Evolutionary conservation across 1,140 invertebrate genomes (phyloP).

Genomic region (Lordiphosa collinella): DNA sequence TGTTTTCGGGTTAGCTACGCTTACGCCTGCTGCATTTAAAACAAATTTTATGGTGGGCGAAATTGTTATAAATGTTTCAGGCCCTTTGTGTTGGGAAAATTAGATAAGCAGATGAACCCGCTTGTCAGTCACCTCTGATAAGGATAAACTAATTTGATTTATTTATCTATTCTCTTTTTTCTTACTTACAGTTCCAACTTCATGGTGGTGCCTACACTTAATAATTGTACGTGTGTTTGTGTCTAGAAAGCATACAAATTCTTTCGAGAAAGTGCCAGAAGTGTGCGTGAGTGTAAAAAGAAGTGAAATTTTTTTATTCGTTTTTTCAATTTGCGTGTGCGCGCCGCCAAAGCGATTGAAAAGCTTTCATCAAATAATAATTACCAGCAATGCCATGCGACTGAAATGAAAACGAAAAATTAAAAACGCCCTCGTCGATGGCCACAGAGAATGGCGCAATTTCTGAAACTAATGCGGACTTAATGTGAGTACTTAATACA

Average conservation of each 20-base stretch:
- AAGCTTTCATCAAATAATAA: conserved; percentile 15
- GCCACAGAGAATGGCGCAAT: conserved; percentile 11
- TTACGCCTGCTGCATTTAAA: conserved; percentile 56
- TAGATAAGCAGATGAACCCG: conserved; percentile 15
- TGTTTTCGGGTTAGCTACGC: conserved; percentile 14
- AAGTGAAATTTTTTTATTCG: conserved; percentile 20
- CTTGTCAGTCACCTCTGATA: conserved; percentile 4
- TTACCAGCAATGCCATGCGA: background rate
- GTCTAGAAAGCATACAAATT: conserved; percentile 1
- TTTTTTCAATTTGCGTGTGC: conserved; percentile 9
- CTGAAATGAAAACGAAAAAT: conserved; percentile 24
- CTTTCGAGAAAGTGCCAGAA: conserved; percentile 1
- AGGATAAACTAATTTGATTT: conserved; percentile 10
- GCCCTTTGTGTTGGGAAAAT: conserved; percentile 26
- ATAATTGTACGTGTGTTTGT: conserved; percentile 26
- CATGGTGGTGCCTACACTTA: conserved; percentile 29
- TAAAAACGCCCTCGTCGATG: conserved; percentile 13
- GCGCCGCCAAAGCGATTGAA: conserved; percentile 4
- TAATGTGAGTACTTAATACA: conserved; percentile 43
- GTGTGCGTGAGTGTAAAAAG: conserved; percentile 27
- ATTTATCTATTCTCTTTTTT: background rate
- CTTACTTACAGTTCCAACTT: conserved; percentile 34
- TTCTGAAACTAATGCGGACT: conserved; percentile 12
- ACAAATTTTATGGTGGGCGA: conserved; percentile 43
- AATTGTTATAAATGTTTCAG: conserved; percentile 35